Base-by-base conservation (phyloP, 2,888 invertebrate genomes). In the Machimus atricapillus region DNA sequence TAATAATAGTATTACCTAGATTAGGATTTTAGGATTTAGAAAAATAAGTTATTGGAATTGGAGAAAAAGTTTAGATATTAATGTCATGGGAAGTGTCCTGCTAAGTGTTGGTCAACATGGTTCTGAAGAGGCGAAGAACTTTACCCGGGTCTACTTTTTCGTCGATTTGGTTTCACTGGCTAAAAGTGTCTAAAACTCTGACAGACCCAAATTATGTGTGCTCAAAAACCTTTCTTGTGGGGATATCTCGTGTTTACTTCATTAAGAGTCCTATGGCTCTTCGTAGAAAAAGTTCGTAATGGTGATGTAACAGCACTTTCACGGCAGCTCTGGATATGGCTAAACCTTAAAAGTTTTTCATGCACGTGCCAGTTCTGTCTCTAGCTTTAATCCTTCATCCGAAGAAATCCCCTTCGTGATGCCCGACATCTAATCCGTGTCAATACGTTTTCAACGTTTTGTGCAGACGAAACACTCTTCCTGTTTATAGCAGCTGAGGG, bases 371-470 rank as follows among this genome's bases (percentile, higher is more conserved):
- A 58, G 31, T 37, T 12, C 82, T 31, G 58, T 37, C 82, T 31
- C 37, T 23, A 66, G 66, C 27, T 58, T 82, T 82, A 82, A 82
- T 82, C 58, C 82, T 82, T 66, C 31, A 82, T 82, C 58, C 37
- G 19, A 82, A 37, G 19, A 58, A 58, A 82, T 58, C 34, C 58
- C 40, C 31, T 82, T 52, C 52, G 31, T 82, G 56, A 82, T 82
- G 58, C 40, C 81, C 19, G 56, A 82, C 58, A 82, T 82, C 66
- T 82, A 37, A 58, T 82, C 82, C 66, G 19, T 82, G 82, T 82
- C 82, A 82, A 82, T 82, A 82, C 40, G 82, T 58, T 82, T 66
- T 82, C 82, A 82, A 58, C 66, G 34, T 34, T 82, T 82, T 82
- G 34, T 82, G 12, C 37, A 37, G 56, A 58, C 23, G 56, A 58